Evolutionary conservation across 2,888 invertebrate species (phyloP).

Genomic region (Nephrotoma appendiculata): DNA sequence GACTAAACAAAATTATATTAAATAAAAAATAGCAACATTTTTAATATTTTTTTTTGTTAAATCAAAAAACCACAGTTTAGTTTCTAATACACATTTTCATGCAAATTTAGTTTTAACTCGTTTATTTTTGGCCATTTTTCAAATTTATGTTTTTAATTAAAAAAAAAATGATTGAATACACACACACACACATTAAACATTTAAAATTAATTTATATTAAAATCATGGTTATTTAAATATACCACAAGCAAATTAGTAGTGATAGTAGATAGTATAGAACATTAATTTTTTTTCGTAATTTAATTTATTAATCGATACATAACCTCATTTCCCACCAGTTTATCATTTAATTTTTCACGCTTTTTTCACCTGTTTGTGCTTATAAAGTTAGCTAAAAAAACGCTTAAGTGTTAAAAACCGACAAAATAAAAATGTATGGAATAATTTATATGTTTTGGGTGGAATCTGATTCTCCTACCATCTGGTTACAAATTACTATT

Average conservation of each 20-base stretch:
- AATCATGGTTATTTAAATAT: neutral
- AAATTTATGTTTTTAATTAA: neutral
- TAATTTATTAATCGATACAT: neutral
- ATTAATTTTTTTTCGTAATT: neutral
- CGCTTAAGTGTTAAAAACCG: neutral
- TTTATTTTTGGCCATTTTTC: neutral
- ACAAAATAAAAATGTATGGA: neutral
- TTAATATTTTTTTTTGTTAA: neutral
- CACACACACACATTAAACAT: neutral
- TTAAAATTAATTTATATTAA: neutral
- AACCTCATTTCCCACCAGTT: neutral
- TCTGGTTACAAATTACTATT: neutral
- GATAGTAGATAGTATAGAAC: neutral
- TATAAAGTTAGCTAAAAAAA: no score
- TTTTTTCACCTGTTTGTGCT: neutral
- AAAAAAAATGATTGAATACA: neutral
- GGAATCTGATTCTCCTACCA: neutral
- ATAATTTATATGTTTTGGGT: neutral
- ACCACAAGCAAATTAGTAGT: neutral
- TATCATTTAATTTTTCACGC: neutral
- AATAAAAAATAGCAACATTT: neutral
- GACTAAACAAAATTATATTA: conserved; percentile 19
- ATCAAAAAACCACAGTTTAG: neutral
- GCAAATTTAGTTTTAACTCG: neutral
- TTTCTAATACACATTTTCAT: neutral